Evolutionary conservation across 30 jellyfish, hydroid and myxozoan species (phyloP).

Genomic region (Catostylus mosaicus): DNA sequence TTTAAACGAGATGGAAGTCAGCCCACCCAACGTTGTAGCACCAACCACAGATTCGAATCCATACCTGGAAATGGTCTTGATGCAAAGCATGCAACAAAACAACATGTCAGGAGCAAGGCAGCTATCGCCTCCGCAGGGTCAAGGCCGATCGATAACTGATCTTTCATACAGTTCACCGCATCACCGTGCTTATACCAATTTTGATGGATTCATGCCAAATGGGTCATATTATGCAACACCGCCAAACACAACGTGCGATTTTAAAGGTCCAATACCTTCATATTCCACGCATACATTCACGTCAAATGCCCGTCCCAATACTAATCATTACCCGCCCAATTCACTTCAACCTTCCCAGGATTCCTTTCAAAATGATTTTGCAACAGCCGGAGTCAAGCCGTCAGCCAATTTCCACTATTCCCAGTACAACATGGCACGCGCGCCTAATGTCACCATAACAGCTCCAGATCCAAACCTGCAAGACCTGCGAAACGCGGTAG

Average conservation of each 20-base stretch:
- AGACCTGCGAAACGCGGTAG: conserved; percentile 38
- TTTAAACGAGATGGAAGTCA: conserved; percentile 61
- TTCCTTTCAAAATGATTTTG: conserved; percentile 27
- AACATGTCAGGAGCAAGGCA: conserved; percentile 16
- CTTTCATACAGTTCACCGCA: conserved; percentile 45
- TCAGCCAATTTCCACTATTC: conserved; percentile 21
- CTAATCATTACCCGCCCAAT: conserved; percentile 29
- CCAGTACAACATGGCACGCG: conserved; percentile 58
- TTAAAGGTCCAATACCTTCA: conserved; percentile 40
- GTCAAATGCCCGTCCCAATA: conserved; percentile 31
- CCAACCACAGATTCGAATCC: conserved; percentile 68
- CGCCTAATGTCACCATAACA: conserved; percentile 79
- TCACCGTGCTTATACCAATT: conserved; percentile 46
- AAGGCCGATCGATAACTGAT: conserved; percentile 64
- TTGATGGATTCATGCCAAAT: conserved; percentile 57
- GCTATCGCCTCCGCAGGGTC: conserved; percentile 60
- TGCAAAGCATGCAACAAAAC: conserved; percentile 47
- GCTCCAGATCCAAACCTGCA: conserved; percentile 69
- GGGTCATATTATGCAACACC: conserved; percentile 38
- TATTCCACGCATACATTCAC: conserved; percentile 10
- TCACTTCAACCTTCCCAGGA: conserved; percentile 24
- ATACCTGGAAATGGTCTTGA: conserved; percentile 53
- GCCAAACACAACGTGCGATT: conserved; percentile 43
- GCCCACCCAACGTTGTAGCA: conserved; percentile 72
- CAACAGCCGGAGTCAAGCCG: conserved; percentile 20